A percentile compares a stretch with the other conserved stretches of the same genome.
Evolutionary conservation across 2,888 invertebrate genomes (phyloP).

Genomic region (Xiphydria camelus): DNA sequence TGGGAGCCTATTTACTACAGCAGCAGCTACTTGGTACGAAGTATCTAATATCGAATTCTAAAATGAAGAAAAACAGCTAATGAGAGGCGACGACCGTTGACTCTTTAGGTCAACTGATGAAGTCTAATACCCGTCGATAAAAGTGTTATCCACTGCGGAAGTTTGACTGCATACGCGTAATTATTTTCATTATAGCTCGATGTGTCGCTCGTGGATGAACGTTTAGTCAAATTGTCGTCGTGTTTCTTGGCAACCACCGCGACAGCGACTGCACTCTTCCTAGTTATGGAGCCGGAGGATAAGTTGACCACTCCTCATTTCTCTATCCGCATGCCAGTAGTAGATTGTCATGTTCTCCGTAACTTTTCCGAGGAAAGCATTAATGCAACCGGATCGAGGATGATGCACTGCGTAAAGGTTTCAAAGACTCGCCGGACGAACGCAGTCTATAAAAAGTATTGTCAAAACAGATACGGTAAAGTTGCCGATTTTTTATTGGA

Average conservation of each 20-base stretch:
- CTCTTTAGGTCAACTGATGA: too few relatives aligned
- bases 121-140: too few relatives aligned
- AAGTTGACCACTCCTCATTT: background rate
- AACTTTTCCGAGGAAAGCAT: too few relatives aligned
- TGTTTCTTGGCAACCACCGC: slow-evolving; percentile 26
- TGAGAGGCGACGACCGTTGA: too few relatives aligned
- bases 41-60: background rate
- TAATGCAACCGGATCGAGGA: too few relatives aligned
- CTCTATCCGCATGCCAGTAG: background rate
- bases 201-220: slow-evolving; percentile 35
- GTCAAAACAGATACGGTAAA: background rate
- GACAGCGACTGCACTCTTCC: slow-evolving; percentile 30
- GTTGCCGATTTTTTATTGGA: background rate
- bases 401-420: too few relatives aligned
- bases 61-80: background rate
- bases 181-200: slow-evolving; percentile 35
- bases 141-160: too few relatives aligned
- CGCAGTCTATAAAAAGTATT: background rate
- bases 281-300: slow-evolving; percentile 18
- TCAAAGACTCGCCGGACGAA: too few relatives aligned
- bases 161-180: too few relatives aligned
- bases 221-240: slow-evolving; percentile 21
- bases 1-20: slow-evolving; percentile 25
- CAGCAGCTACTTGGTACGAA: slow-evolving; percentile 37
- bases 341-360: background rate